Percentiles rank a stretch among this genome's conserved stretches.
These are phyloP conservation scores for Parauchenoglanis punctatus DNA, from an alignment of 2,797 vertebrate species.

Conservation along the genomic window DNA sequence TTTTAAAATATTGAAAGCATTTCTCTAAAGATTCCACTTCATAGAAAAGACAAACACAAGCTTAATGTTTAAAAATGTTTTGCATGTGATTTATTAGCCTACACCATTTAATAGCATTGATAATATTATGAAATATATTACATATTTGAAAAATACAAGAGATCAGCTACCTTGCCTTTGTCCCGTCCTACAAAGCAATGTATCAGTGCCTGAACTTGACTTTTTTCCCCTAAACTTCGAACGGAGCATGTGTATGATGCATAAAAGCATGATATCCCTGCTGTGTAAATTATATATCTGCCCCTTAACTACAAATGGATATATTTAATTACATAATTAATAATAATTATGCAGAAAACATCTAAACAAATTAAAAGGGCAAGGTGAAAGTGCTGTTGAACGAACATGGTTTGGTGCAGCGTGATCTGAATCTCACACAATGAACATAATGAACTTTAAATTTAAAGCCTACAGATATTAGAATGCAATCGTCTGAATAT, in stretches of 20 bases:
- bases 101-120: slow-evolving; percentile 59
- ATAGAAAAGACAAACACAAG: slow-evolving; percentile 71
- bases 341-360: neutral
- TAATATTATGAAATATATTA: slow-evolving; percentile 51
- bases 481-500: neutral
- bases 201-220: neutral
- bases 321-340: neutral
- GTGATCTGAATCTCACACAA: neutral
- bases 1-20: neutral
- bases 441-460: neutral
- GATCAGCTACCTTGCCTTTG: slow-evolving; percentile 73
- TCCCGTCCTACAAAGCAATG: slow-evolving; percentile 75
- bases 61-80: slow-evolving; percentile 66
- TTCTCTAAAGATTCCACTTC: neutral
- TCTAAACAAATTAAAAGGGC: neutral
- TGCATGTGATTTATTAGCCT: slow-evolving; percentile 60
- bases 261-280: slow-evolving; percentile 15
- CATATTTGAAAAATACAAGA: slow-evolving; percentile 50
- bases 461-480: neutral
- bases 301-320: neutral
- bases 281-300: neutral
- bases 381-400: neutral
- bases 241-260: slow-evolving; percentile 8
- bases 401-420: neutral
- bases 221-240: neutral